Evolutionary conservation across 2,888 invertebrate species (phyloP), one percentile per base, ranked within the genome.

Genomic region (Creontiades dilutus): DNA sequence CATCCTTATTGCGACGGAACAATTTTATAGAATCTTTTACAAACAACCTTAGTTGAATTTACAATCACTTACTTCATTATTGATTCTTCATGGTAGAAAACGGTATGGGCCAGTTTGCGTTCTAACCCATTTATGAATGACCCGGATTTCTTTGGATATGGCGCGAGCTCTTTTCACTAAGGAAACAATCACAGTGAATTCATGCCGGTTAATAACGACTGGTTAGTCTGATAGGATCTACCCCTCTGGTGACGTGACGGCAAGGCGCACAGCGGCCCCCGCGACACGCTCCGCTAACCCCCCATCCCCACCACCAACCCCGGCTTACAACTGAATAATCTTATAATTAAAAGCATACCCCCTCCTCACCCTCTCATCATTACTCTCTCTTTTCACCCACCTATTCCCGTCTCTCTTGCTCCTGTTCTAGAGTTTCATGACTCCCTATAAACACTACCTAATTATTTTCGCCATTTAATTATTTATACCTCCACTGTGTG

Each of bases 341-440:
- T 47, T 87, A 87, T 87, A 87, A 87, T 87, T 87, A 87, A 87
- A 87, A 87, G 68, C 87, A 57, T 78, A 78, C n/a, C 78, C 16
- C 78, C 28, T 19, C 47, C 86, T 3, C 85, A 28, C 57, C 37
- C 84, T 75, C 81, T 5, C 57, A 48, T 28, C 23, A 23, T 52
- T 37, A 37, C 37, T 37, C 37, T 37, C 37, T 37, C 57, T 7
- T n/a, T n/a, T n/a, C 57, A 57, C 57, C n/a, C 57, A 52, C 57
- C 14, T 57, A 16, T n/a, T n/a, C 16, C n/a, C n/a, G 12, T 68
- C 68, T 23, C 68, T 52, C 2, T 52, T 52, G 19, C 75, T 61
- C 37, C 86, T 68, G 14, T 52, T 82, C 52, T 82, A 19, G 82
- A 82, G 28, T 86, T 61, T 86, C 86, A 86, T 86, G 86, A 86